Evolutionary conservation across 2,113 vertebrate species (phyloP), one percentile per base, ranked within the genome.

Genomic region (Todiramphus saurophagus): DNA sequence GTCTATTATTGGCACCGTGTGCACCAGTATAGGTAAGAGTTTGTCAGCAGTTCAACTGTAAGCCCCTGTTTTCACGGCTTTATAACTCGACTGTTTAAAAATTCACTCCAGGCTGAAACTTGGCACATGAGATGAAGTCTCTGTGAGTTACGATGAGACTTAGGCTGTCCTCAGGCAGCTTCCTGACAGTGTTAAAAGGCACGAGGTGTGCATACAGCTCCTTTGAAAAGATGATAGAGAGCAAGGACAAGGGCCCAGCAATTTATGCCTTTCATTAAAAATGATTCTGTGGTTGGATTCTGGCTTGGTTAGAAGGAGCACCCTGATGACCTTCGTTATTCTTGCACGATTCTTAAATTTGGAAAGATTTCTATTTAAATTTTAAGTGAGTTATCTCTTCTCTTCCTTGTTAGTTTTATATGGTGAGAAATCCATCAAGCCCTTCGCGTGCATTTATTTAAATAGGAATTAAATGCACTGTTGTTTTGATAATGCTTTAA

Each of bases 71-170:
- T 96, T 92, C 58, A 87, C 9, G 31, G 72, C 63, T 97, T 96
- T 91, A 33, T 95, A 97, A 95, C 53, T 97, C 14, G 16, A 59
- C 85, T 94, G 46, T 96, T 51, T 96, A 92, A 92, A 96, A 96
- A 95, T 96, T 92, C 62, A 77, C 82, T 96, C 87, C 63, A 75
- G 58, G 90, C 89, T 97, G 76, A 82, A 94, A 90, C 93, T 94
- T 96, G 94, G 94, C 91, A 72, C 55, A 43, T 1, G 4, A 86
- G 81, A 59, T 66, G 60, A 89, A 86, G 51, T 64, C 67, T 81
- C 51, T 87, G 50, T 51, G 84, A 96, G 78, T 94, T 93, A 24
- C 76, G 75, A 64, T 86, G 78, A 85, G 94, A 78, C 67, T 94
- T 76, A 30, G 89, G 56, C 84, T 94, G 83, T 90, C 87, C 92